Evolutionary conservation across 2,113 vertebrate species (phyloP).

Genomic region (Rallus limicola): DNA sequence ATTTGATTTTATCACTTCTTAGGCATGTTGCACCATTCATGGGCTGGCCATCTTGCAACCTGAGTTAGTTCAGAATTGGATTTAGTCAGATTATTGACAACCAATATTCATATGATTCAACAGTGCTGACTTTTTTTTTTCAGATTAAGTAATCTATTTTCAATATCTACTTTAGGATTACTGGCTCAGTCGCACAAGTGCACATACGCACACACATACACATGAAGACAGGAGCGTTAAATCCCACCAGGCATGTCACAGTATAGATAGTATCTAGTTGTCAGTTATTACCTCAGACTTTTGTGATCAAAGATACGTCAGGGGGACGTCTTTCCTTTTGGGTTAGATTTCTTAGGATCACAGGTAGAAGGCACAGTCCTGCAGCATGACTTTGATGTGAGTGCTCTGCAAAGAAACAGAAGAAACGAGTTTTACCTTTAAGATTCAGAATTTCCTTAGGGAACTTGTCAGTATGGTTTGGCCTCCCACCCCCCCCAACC

Average conservation of each 20-base stretch:
- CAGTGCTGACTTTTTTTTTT: background rate
- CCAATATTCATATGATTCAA: background rate
- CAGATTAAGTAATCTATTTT: background rate
- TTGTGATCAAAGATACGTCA: background rate
- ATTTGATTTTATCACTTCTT: background rate
- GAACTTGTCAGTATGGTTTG: background rate
- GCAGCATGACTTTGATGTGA: background rate
- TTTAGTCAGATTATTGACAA: background rate
- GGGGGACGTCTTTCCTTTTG: background rate
- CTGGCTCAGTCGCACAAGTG: background rate
- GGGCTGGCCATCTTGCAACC: background rate
- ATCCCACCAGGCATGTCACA: background rate
- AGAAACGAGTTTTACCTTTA: background rate
- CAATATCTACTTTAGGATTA: background rate
- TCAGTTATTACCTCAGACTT: background rate
- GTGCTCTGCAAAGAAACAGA: background rate
- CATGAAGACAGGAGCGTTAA: background rate
- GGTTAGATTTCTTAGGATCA: background rate
- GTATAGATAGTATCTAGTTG: background rate
- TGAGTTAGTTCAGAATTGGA: background rate
- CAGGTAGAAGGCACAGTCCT: background rate
- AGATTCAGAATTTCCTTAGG: background rate
- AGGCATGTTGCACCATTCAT: fast-evolving
- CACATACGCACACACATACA: background rate
- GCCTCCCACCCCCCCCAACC: no score